Conservation (phyloP, 2,888 invertebrate species). For the Corythucha ciliata region DNA sequence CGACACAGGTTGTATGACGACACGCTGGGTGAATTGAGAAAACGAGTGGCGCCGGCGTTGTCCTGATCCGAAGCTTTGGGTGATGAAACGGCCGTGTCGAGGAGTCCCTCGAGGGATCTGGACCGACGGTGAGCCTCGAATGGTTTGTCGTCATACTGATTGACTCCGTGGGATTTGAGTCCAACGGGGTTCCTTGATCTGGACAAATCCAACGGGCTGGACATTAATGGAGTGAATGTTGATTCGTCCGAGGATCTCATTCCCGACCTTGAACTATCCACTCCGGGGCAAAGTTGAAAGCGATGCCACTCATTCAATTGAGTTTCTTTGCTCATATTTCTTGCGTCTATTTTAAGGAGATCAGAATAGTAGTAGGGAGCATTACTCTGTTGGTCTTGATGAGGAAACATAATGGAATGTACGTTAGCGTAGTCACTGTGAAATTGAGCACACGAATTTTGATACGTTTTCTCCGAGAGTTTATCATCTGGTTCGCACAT, state of each 20-base stretch:
- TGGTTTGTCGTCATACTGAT: constrained; percentile 2
- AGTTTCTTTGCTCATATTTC: constrained; percentile 14
- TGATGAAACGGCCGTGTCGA: too few relatives aligned
- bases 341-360: constrained; percentile 42
- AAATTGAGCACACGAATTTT: too few relatives aligned
- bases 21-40: constrained; percentile 22
- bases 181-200: not conserved
- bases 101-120: constrained; percentile 50
- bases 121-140: constrained; percentile 37
- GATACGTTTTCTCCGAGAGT: too few relatives aligned
- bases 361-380: constrained; percentile 85
- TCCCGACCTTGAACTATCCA: too few relatives aligned
- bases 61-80: too few relatives aligned
- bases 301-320: too few relatives aligned
- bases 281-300: not conserved
- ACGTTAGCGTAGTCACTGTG: constrained; percentile 12
- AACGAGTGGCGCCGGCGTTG: too few relatives aligned
- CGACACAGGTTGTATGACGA: too few relatives aligned
- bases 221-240: not conserved
- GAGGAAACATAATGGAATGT: not conserved
- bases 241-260: not conserved
- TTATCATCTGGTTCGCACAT: too few relatives aligned
- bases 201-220: not conserved
- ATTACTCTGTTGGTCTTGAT: constrained; percentile 47
- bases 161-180: not conserved